Evolutionary conservation across 2,888 invertebrate species (phyloP).

Genomic region (Dilophus febrilis): DNA sequence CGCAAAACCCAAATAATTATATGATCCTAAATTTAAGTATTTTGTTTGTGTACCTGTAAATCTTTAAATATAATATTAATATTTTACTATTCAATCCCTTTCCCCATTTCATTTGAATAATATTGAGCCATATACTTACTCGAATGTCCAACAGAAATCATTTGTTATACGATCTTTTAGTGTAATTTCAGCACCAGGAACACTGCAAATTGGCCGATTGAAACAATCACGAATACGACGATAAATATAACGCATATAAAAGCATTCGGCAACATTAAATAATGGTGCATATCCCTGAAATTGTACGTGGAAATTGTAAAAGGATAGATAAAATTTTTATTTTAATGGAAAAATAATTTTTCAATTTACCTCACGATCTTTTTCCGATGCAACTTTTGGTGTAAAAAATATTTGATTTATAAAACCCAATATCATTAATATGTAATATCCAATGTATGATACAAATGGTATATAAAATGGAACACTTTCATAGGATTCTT

Average conservation of each 20-base stretch:
- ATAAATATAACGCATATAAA: slow-evolving; percentile 85
- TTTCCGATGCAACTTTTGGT: slow-evolving; percentile 65
- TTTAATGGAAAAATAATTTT: no score
- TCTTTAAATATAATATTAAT: slow-evolving; percentile 34
- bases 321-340: no score
- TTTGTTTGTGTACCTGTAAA: slow-evolving; percentile 62
- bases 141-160: slow-evolving; percentile 88
- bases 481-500: slow-evolving; percentile 60
- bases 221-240: slow-evolving; percentile 86
- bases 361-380: slow-evolving; percentile 53
- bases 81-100: no score
- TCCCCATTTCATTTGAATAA: no score
- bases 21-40: slow-evolving; percentile 91
- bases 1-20: slow-evolving; percentile 97
- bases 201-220: slow-evolving; percentile 87
- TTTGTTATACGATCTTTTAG: slow-evolving; percentile 68
- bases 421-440: slow-evolving; percentile 86
- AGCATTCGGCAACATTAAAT: slow-evolving; percentile 71
- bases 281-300: slow-evolving; percentile 62
- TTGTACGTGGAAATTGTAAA: no score
- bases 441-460: slow-evolving; percentile 76
- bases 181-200: slow-evolving; percentile 74
- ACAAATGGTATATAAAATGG: slow-evolving; percentile 65
- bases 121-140: no score
- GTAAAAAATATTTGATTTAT: slow-evolving; percentile 76